Conservation (phyloP, 2,888 invertebrate species). For the Chesias legatella region DNA sequence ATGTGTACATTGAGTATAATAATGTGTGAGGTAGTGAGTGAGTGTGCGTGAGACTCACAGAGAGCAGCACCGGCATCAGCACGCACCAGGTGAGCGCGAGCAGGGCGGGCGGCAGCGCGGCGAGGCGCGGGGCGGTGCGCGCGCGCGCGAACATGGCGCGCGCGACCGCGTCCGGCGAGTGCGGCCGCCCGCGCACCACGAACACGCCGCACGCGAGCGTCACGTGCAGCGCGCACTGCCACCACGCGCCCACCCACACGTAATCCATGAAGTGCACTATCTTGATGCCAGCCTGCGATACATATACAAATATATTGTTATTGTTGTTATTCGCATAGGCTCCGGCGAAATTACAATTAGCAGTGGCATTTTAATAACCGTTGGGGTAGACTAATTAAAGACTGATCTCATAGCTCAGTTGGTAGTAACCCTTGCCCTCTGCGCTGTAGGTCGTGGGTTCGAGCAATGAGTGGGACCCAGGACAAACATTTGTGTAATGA, state of each 20-base stretch:
- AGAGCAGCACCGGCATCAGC: conserved; percentile 88
- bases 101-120: conserved; percentile 78
- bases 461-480: too few species aligned
- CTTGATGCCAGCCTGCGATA: conserved; percentile 84
- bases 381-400: too few species aligned
- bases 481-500: too few species aligned
- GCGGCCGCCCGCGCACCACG: conserved; percentile 91
- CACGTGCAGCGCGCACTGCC: conserved; percentile 89
- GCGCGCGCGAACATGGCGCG: conserved; percentile 67
- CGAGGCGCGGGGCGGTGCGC: conserved; percentile 58
- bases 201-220: conserved; percentile 90
- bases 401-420: too few species aligned
- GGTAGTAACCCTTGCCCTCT: too few species aligned
- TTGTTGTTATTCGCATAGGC: too few species aligned
- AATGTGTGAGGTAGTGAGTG: too few species aligned
- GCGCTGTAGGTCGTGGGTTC: too few species aligned
- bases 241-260: conserved; percentile 92
- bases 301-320: neutral
- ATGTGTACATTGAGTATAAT: too few species aligned
- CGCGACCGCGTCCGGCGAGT: conserved; percentile 86
- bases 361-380: too few species aligned
- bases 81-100: conserved; percentile 94
- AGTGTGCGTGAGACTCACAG: conserved; percentile 81
- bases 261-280: conserved; percentile 93
- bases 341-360: too few species aligned